A percentile compares a stretch with the other conserved stretches of the same genome.
Conservation (phyloP, 1,140 invertebrate genomes). For the Brachionus angularis region DNA sequence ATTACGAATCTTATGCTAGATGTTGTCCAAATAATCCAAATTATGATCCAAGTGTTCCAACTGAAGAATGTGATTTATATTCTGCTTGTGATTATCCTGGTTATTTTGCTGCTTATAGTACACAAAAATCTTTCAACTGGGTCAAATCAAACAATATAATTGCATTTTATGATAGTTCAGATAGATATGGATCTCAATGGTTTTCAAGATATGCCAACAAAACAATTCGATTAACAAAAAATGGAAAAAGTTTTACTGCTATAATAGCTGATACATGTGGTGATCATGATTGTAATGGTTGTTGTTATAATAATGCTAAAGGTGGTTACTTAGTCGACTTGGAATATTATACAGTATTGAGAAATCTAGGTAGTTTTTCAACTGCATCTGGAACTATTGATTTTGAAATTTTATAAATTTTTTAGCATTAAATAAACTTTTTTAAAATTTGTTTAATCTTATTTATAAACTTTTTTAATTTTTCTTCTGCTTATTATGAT, state of each 20-base stretch:
- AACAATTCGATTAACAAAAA: not conserved
- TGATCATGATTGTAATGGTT: not conserved
- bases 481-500: no score
- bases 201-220: not conserved
- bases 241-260: not conserved
- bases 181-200: not conserved
- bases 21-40: not conserved
- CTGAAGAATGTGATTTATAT: not conserved
- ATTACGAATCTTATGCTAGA: not conserved
- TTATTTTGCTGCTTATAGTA: not conserved
- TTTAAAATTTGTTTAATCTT: no score
- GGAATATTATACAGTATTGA: not conserved
- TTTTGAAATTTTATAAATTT: not conserved
- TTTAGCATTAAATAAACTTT: no score
- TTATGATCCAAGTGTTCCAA: not conserved
- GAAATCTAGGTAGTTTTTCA: not conserved
- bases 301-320: not conserved
- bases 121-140: not conserved
- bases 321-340: not conserved
- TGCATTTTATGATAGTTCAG: not conserved
- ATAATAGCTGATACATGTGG: not conserved
- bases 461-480: no score
- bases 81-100: not conserved
- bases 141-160: not conserved
- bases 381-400: not conserved